Base-by-base conservation (phyloP, 1,140 invertebrate genomes). In the Ips typographus region DNA sequence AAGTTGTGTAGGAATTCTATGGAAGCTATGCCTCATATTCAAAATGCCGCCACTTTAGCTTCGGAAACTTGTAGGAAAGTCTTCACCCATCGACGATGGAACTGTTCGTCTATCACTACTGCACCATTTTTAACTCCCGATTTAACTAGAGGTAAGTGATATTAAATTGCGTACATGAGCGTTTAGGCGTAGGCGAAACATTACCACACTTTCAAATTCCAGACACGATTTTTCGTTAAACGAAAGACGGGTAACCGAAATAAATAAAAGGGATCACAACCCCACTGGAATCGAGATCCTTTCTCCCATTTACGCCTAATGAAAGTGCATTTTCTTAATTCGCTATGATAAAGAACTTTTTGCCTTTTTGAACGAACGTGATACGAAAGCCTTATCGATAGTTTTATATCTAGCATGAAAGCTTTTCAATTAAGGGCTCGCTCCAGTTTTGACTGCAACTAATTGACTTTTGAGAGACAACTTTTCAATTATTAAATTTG, bases 31-130 rank as follows among this genome's bases (percentile, higher is more conserved):
- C 85, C 87, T 6, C 88, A 88, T 73, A 84, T 95, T 53, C 86
- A 87, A 8, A 84, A 85, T 51, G 92, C 92, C 1, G 90, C 91
- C 2, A 82, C 82, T 36, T 81, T 90, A 56, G 85, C 91, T 1
- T 83, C 88, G 22, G 80, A 85, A 57, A 87, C 90, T 8, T 95
- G 93, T 78, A 89, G 91, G 76, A 83, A 84, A 61, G 84, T 89
- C 1, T 92, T 94, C 77, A 80, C 83, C 4, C 84, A 90, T 72
- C 84, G 91, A 58, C 83, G 92, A 57, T 95, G 93, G 93, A 94
- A 95, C 80, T 95, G 93, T 80, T 92, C 91, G 55, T 90, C 90
- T 52, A 86, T 94, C 57, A 83, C 86, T 7, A 82, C 83, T 4
- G 91, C 90, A 0, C 92, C 92, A 0, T 84, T 84, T 72, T 87